Evolutionary conservation across 2,888 invertebrate species (phyloP), one percentile per base, ranked within the genome.

Genomic region (Phalangium opilio): DNA sequence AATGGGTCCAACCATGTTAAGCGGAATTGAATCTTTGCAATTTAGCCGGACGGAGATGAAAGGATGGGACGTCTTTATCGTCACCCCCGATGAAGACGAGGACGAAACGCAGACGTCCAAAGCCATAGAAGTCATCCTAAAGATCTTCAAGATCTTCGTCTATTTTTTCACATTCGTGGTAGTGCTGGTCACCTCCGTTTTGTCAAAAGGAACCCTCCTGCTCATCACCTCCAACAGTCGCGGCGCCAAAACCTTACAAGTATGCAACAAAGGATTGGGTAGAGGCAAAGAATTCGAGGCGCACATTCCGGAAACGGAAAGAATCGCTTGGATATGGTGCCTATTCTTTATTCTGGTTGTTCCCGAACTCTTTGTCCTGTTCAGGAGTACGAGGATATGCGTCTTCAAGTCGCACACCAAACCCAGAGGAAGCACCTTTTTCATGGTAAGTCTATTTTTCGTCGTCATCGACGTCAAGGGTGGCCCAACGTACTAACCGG

Each of bases 211-310:
- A 15, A 47, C 49, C 50, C 74, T 89, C 55, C 75, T 89, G 56
- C 84, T 90, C 66, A 90, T 90, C 86, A 84, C 87, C 47, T 87
- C 87, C 59, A 87, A 89, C 69, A 71, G 89, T 53, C 77, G 76
- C 63, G 70, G 71, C 49, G 79, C 82, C 65, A 79, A 79, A 64
- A 50, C 44, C 10, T 14, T 49, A 15, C 32, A 38, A 17, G 45
- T 51, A 8, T 54, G 49, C 36, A 49, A 48, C n/a, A 44, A 48
- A 47, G 47, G 48, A 44, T 42, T 51, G 20, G 50, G 50, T 48
- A 38, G 51, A 3, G 53, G 50, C 34, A 47, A 50, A 36, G 48
- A 47, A 17, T 53, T 51, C 11, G 48, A 53, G 43, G 57, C 59
- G 5, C 45, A 42, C 3, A 41, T 57, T 7, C 44, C 55, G 3